Evolutionary conservation across 1,140 invertebrate species (phyloP).

Genomic region (Metaphire vulgaris): DNA sequence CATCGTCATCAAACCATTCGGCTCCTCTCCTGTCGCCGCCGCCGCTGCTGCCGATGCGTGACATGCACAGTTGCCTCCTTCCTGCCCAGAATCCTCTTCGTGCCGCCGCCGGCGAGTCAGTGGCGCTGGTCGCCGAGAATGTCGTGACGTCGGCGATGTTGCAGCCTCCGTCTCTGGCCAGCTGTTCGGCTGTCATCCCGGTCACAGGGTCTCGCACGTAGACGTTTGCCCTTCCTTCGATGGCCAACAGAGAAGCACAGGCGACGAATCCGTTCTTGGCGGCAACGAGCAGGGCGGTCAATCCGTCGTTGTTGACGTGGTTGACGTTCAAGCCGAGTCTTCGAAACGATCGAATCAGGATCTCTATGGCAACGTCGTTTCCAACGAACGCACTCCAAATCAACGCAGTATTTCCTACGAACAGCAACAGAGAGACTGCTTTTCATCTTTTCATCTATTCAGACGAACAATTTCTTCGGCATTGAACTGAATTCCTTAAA

Average conservation of each 20-base stretch:
- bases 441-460: too few relatives aligned
- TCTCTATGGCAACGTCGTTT: conserved; percentile 45
- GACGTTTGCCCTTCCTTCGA: conserved; percentile 41
- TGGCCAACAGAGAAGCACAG: conserved; percentile 41
- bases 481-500: too few relatives aligned
- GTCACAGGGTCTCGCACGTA: conserved; percentile 35
- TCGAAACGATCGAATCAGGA: conserved; percentile 41
- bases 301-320: conserved; percentile 42
- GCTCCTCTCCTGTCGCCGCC: background rate
- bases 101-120: background rate
- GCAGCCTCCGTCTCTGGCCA: conserved; percentile 32
- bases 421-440: too few relatives aligned
- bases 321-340: conserved; percentile 43
- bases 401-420: conserved; percentile 42
- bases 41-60: background rate
- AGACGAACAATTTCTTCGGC: too few relatives aligned
- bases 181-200: conserved; percentile 34
- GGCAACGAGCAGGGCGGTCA: conserved; percentile 42
- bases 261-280: conserved; percentile 40
- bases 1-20: background rate
- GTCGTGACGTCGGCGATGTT: background rate
- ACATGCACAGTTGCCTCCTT: background rate
- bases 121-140: background rate
- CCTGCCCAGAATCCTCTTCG: background rate
- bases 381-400: conserved; percentile 45